Percentiles rank a stretch among this genome's conserved stretches.
Conservation (phyloP, 2,797 vertebrate species). For the Pseudochirops corinnae region DNA sequence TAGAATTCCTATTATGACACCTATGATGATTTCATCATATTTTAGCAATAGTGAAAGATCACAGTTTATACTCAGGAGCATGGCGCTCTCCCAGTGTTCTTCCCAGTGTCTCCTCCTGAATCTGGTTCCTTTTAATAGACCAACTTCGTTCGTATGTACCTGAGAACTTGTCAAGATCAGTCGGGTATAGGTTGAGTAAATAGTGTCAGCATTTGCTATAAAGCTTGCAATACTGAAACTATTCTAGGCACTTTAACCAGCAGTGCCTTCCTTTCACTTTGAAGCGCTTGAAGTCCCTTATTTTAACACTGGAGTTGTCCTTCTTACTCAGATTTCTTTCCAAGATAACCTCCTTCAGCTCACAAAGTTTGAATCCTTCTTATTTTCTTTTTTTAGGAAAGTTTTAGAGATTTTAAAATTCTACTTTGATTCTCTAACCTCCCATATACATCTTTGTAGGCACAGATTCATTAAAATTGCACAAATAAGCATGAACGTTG, state of each 20-base stretch:
- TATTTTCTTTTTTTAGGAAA: constrained; percentile 44
- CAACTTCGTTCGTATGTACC: constrained; percentile 32
- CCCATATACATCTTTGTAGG: neutral
- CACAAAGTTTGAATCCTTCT: constrained; percentile 3
- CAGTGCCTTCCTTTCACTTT: constrained; percentile 19
- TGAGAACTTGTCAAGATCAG: constrained; percentile 50
- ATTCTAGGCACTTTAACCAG: constrained; percentile 20
- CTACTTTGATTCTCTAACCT: neutral
- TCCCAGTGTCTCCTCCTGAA: constrained; percentile 37
- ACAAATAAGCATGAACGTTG: neutral
- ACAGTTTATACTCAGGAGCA: constrained; percentile 33
- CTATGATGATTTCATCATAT: constrained; percentile 63
- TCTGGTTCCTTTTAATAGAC: constrained; percentile 45
- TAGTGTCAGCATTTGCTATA: constrained; percentile 22
- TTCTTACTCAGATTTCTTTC: constrained; percentile 19
- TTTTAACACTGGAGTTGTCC: constrained; percentile 8
- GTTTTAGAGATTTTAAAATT: constrained; percentile 42
- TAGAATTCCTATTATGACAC: constrained; percentile 40
- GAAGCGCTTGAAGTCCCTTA: constrained; percentile 23
- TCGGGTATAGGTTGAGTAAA: constrained; percentile 41
- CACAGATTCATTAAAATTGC: neutral
- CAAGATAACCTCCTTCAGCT: constrained; percentile 52
- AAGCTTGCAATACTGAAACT: neutral
- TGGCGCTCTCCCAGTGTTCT: neutral
- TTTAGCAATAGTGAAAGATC: constrained; percentile 54